These are phyloP conservation scores for Peromyscus melanophrys DNA, from an alignment of 2,797 vertebrate genomes.

Conservation along the genomic window DNA sequence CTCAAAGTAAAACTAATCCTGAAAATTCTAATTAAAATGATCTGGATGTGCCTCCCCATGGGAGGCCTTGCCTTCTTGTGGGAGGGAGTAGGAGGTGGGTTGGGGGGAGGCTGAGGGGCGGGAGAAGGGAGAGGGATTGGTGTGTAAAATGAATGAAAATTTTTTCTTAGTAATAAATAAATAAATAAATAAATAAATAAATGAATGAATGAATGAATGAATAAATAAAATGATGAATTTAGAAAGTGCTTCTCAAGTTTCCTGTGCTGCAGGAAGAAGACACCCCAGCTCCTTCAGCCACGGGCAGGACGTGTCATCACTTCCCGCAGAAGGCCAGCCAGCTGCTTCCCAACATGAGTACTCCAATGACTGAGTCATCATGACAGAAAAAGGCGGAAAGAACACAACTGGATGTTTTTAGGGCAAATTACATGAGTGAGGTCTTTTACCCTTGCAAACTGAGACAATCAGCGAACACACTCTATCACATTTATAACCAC, in stretches of 20 bases:
- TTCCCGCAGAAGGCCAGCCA: slow-evolving; percentile 28
- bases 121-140: too few species aligned
- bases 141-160: too few species aligned
- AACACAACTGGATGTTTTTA: background rate
- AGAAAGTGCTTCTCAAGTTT: slow-evolving; percentile 39
- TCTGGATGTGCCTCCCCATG: background rate
- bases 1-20: slow-evolving; percentile 36
- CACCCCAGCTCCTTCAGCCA: background rate
- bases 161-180: too few species aligned
- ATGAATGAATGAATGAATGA: too few species aligned
- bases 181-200: background rate
- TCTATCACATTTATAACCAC: background rate
- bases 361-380: background rate
- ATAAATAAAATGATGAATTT: background rate
- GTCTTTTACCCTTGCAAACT: slow-evolving; percentile 13
- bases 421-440: background rate
- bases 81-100: too few species aligned
- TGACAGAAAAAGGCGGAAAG: slow-evolving; percentile 1
- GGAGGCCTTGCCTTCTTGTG: too few species aligned
- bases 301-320: background rate
- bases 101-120: too few species aligned
- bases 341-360: background rate
- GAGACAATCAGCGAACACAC: background rate
- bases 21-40: slow-evolving; percentile 60
- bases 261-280: background rate